These are phyloP conservation scores for Megathymus violae DNA, from an alignment of 1,140 invertebrate genomes.

Conservation along the genomic window DNA sequence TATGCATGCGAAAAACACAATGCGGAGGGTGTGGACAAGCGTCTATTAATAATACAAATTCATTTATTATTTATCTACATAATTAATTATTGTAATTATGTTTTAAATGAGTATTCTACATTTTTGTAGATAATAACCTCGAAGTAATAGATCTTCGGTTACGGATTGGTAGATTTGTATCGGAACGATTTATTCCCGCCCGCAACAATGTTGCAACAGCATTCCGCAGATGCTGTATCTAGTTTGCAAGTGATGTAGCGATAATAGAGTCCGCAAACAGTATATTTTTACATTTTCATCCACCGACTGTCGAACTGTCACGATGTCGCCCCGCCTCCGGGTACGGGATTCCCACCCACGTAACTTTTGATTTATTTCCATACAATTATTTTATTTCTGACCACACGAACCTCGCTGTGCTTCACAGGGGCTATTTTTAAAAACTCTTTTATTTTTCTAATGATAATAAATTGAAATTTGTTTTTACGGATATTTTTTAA, in stretches of 20 bases:
- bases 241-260: constrained; percentile 15
- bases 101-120: no score
- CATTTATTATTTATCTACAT: no score
- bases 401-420: neutral
- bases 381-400: neutral
- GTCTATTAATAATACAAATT: no score
- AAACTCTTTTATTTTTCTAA: no score
- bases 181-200: constrained; percentile 20
- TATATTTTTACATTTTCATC: constrained; percentile 33
- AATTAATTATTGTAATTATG: no score
- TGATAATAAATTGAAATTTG: no score
- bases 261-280: constrained; percentile 14
- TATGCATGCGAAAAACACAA: no score
- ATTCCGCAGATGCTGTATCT: constrained; percentile 25
- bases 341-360: constrained; percentile 12
- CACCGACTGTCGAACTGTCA: constrained; percentile 28
- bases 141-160: neutral
- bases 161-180: constrained; percentile 24
- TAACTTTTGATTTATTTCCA: constrained; percentile 36
- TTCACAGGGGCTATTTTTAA: constrained; percentile 1
- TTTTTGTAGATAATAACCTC: no score
- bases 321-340: neutral
- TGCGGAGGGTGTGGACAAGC: no score
- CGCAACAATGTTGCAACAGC: constrained; percentile 25
- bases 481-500: no score